Conservation (phyloP, 2,888 invertebrate genomes). For the Sesia bembeciformis region DNA sequence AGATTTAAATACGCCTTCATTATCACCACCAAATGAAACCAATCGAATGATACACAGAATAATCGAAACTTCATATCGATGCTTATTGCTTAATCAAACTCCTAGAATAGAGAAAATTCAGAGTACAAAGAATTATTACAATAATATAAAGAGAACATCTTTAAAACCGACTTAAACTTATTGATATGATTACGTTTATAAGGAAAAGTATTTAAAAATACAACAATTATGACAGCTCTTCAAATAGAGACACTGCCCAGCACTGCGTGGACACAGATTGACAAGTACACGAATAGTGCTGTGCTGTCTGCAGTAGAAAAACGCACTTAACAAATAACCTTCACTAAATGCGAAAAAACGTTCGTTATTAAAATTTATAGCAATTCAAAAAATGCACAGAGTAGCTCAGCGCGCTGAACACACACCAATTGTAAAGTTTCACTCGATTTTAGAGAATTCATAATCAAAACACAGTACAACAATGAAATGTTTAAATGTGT, state of each 20-base stretch:
- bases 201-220: conserved; percentile 20
- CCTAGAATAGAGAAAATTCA: conserved; percentile 19
- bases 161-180: conserved; percentile 29
- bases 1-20: too few relatives aligned
- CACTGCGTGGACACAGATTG: too few relatives aligned
- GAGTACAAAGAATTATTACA: neutral
- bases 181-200: conserved; percentile 52
- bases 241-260: neutral
- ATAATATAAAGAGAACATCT: neutral
- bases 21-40: neutral
- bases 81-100: conserved; percentile 43
- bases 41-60: conserved; percentile 9
- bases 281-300: too few relatives aligned
- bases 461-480: neutral
- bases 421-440: neutral
- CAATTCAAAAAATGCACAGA: neutral
- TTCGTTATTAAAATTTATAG: neutral
- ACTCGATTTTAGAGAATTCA: neutral
- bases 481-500: neutral
- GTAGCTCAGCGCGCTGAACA: neutral
- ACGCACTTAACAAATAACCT: too few relatives aligned
- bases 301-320: too few relatives aligned
- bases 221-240: conserved; percentile 8
- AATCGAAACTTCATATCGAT: conserved; percentile 43
- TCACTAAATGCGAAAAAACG: too few relatives aligned